These are phyloP conservation scores for Sinocyclocheilus anshuiensis DNA, from an alignment of 2,113 vertebrate genomes.

Conservation along the genomic window DNA sequence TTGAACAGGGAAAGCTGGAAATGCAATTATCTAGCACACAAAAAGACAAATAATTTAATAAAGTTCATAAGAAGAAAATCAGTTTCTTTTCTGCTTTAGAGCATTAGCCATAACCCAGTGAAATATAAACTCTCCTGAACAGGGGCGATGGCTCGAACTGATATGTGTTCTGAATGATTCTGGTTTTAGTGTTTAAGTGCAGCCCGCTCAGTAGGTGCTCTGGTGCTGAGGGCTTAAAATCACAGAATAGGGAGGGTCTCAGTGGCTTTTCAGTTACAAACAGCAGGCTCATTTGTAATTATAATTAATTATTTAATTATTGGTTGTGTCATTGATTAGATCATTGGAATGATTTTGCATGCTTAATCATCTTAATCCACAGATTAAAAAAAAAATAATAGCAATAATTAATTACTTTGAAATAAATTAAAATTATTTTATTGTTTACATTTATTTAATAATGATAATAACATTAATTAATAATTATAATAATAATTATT, in stretches of 20 bases:
- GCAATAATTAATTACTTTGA: neutral
- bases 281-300: neutral
- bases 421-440: no score
- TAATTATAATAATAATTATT: neutral
- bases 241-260: conserved; percentile 17
- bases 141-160: conserved; percentile 34
- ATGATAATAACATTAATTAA: neutral
- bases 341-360: conserved; percentile 18
- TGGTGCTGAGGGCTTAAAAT: conserved; percentile 26
- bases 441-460: no score
- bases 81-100: conserved; percentile 43
- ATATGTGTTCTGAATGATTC: conserved; percentile 40
- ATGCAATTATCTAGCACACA: conserved; percentile 52
- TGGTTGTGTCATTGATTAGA: conserved; percentile 34
- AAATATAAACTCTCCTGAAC: conserved; percentile 41
- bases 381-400: neutral
- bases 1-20: conserved; percentile 51
- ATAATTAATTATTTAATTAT: conserved; percentile 42
- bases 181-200: conserved; percentile 48
- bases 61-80: conserved; percentile 46
- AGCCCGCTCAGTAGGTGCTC: conserved; percentile 23
- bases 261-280: conserved; percentile 14
- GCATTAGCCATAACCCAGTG: conserved; percentile 47
- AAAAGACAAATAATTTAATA: conserved; percentile 57
- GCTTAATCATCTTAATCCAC: neutral